These are phyloP conservation scores for Corticium candelabrum DNA, from an alignment of 37 sponge, comb jelly and placozoan genomes.

Conservation along the genomic window DNA sequence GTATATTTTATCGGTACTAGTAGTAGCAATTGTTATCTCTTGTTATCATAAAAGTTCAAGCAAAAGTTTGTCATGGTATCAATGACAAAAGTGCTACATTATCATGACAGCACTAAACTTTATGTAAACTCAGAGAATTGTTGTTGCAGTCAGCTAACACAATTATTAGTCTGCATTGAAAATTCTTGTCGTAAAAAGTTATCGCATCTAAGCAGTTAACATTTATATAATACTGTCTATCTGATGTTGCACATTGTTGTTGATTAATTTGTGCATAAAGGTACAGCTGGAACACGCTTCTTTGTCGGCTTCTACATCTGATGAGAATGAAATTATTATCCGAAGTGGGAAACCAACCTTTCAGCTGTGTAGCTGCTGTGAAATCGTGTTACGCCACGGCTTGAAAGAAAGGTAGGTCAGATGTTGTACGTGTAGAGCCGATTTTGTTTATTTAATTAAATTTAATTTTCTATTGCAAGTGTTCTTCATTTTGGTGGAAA, in stretches of 20 bases:
- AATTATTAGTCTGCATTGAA: no score
- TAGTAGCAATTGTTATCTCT: background rate
- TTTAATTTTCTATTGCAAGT: background rate
- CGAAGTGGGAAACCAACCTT: slow-evolving; percentile 42
- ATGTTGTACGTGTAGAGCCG: background rate
- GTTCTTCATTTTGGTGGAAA: slow-evolving; percentile 11
- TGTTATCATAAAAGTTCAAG: background rate
- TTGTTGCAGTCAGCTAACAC: no score
- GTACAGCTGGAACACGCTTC: background rate
- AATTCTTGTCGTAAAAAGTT: no score
- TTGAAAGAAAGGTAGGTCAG: slow-evolving; percentile 39
- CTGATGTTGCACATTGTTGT: background rate
- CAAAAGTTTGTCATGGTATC: no score
- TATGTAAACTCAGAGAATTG: no score
- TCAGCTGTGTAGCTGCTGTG: slow-evolving; percentile 59
- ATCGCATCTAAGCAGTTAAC: background rate
- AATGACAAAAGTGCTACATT: no score
- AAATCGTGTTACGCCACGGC: slow-evolving; percentile 57
- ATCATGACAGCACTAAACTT: no score
- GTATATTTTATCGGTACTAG: background rate
- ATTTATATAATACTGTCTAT: background rate
- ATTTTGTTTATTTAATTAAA: background rate
- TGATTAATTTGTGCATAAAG: background rate
- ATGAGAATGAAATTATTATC: slow-evolving; percentile 3
- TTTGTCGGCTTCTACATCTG: background rate